Evolutionary conservation across 1,140 invertebrate species (phyloP).

Genomic region (Drosophila prosaltans): DNA sequence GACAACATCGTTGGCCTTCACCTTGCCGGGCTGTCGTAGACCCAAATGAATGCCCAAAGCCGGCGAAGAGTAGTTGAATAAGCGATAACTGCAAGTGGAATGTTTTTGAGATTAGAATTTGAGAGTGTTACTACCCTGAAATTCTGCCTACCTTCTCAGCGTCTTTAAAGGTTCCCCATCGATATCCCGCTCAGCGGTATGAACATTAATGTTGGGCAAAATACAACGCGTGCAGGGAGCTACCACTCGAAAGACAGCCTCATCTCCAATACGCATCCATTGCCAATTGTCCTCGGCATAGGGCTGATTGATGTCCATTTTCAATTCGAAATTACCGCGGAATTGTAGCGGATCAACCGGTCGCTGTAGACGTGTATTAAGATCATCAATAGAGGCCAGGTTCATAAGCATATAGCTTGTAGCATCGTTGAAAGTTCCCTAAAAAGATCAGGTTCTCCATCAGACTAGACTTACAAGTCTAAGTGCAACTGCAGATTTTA

Average conservation of each 20-base stretch:
- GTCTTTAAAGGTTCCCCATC: constrained; percentile 85
- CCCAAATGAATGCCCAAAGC: constrained; percentile 78
- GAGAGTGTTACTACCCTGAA: not conserved
- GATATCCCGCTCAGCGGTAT: constrained; percentile 84
- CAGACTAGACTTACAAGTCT: too few species aligned
- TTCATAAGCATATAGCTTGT: constrained; percentile 84
- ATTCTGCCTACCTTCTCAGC: constrained; percentile 67
- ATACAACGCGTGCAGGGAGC: constrained; percentile 84
- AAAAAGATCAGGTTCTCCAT: not conserved
- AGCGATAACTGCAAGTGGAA: constrained; percentile 61
- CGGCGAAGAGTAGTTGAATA: constrained; percentile 63
- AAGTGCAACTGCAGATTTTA: not conserved
- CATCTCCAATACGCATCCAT: constrained; percentile 83
- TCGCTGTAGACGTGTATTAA: constrained; percentile 80
- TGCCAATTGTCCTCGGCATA: constrained; percentile 84
- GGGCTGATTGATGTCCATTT: constrained; percentile 79
- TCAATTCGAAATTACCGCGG: constrained; percentile 84
- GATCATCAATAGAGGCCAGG: constrained; percentile 83
- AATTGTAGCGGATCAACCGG: constrained; percentile 84
- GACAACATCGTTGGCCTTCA: constrained; percentile 70
- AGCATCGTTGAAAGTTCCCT: constrained; percentile 83
- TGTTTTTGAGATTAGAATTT: not conserved
- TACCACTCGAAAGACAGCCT: constrained; percentile 78
- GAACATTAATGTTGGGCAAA: constrained; percentile 85
- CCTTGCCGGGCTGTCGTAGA: constrained; percentile 55